Evolutionary conservation across 2,797 vertebrate species (phyloP).

Genomic region (Syndactyla subalaris): DNA sequence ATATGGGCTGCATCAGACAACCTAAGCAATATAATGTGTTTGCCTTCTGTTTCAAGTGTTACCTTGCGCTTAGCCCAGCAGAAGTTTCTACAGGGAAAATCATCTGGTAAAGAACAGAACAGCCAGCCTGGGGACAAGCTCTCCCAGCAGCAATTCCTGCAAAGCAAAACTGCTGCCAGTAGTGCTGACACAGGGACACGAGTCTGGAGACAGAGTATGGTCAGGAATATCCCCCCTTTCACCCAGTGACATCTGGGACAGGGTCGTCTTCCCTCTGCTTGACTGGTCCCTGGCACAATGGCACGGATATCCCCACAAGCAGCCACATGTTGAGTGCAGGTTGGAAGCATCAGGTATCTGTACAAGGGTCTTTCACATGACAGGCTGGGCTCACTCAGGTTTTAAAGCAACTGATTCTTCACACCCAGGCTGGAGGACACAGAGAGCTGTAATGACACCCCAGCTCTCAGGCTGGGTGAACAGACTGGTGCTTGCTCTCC

Average conservation of each 20-base stretch:
- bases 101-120: background rate
- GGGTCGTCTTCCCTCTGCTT: background rate
- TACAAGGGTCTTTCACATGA: fast-evolving
- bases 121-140: background rate
- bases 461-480: background rate
- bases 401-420: background rate
- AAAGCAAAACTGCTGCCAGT: background rate
- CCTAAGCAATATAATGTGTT: background rate
- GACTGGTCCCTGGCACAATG: background rate
- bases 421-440: background rate
- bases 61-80: background rate
- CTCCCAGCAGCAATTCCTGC: background rate
- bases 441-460: background rate
- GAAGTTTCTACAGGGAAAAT: background rate
- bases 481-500: background rate
- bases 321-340: background rate
- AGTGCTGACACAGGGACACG: fast-evolving
- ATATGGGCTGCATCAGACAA: background rate
- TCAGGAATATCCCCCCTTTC: background rate
- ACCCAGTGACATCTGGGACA: background rate
- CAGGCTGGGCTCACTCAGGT: background rate
- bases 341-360: background rate
- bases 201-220: fast-evolving
- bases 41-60: background rate
- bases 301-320: fast-evolving